Base-by-base conservation (phyloP, 2,797 vertebrate species). In the Pseudopleuronectes americanus region DNA sequence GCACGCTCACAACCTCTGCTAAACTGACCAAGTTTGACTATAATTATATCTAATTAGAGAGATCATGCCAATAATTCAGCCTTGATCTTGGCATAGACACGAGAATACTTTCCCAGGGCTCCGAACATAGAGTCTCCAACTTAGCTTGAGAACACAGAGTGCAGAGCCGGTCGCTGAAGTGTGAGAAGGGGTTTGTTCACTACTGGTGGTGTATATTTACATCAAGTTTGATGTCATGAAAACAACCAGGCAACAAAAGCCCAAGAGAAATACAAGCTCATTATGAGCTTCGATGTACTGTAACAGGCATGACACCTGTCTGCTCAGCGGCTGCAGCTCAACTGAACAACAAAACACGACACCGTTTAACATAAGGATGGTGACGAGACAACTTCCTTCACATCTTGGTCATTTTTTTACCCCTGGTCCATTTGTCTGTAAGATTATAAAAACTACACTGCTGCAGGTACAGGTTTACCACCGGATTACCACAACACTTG, bases 1-100 rank as follows among this genome's bases (percentile, higher is more conserved):
- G 70, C 64, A 80, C 43, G 54, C 68, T 59, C 69, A 6, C 43
- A 45, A 77, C 77, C 59, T 57, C 70, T 56, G 78, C 86, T 89
- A 83, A 90, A 88, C 80, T 86, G 64, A 76, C 69, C 6, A 4
- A 70, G 49, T 81, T 81, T 33, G 52, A 84, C 87, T 89, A 67
- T 86, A 93, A 93, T 93, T 90, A 91, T 21, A 16, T 81, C 80
- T 85, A 88, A 92, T 90, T 87, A 89, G 68, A 87, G 73, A 80
- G 68, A 86, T 83, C 78, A 73, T 76, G 81, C 79, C 65, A 79
- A 85, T 80, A 76, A 79, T 85, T 84, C 76, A 56, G 73, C 74
- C 80, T 86, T 90, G 85, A 89, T 90, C 84, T 88, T 49, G 24
- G 80, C 73, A 45, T 17, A 45, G 43, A 45, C 43, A 16, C 16